Conservation (phyloP, 2,797 vertebrate species). For the Sciaenops ocellatus region DNA sequence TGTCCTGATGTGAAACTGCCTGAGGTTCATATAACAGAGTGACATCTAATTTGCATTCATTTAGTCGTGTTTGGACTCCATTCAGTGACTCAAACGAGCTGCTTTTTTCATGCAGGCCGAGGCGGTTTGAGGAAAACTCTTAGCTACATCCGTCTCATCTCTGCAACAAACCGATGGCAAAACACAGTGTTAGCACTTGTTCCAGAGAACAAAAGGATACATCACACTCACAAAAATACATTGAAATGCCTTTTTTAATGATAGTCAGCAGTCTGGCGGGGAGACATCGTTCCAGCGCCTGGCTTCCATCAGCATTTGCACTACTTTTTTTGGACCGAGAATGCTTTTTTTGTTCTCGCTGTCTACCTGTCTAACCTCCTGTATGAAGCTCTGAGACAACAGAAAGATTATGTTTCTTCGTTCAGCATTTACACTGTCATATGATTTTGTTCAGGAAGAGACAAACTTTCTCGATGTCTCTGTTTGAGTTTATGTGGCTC, state of each 20-base stretch:
- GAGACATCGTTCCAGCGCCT: slow-evolving; percentile 35
- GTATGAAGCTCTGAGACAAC: slow-evolving; percentile 35
- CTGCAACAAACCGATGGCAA: slow-evolving; percentile 31
- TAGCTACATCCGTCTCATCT: background rate
- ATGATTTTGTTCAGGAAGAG: background rate
- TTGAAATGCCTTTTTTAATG: slow-evolving; percentile 49
- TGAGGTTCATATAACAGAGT: slow-evolving; percentile 41
- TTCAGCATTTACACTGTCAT: slow-evolving; percentile 28
- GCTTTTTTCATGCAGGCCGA: background rate
- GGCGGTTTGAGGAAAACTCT: slow-evolving; percentile 13
- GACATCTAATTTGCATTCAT: slow-evolving; percentile 59
- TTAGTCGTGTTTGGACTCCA: slow-evolving; percentile 26
- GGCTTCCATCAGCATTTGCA: slow-evolving; percentile 59
- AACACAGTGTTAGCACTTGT: slow-evolving; percentile 46
- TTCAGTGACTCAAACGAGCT: slow-evolving; percentile 18
- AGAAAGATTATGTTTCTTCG: slow-evolving; percentile 2
- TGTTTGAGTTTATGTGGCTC: background rate
- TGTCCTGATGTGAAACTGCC: slow-evolving; percentile 37
- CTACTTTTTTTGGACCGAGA: slow-evolving; percentile 1
- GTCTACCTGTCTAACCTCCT: slow-evolving; percentile 50
- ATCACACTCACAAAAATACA: slow-evolving; percentile 24
- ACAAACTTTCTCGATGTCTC: slow-evolving; percentile 18
- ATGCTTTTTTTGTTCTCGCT: slow-evolving; percentile 48
- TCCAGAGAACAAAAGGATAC: slow-evolving; percentile 52
- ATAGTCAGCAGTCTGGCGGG: slow-evolving; percentile 51